Percentiles rank a stretch among this genome's conserved stretches.
Evolutionary conservation across 2,888 invertebrate genomes (phyloP).

Genomic region (Bugula neritina): DNA sequence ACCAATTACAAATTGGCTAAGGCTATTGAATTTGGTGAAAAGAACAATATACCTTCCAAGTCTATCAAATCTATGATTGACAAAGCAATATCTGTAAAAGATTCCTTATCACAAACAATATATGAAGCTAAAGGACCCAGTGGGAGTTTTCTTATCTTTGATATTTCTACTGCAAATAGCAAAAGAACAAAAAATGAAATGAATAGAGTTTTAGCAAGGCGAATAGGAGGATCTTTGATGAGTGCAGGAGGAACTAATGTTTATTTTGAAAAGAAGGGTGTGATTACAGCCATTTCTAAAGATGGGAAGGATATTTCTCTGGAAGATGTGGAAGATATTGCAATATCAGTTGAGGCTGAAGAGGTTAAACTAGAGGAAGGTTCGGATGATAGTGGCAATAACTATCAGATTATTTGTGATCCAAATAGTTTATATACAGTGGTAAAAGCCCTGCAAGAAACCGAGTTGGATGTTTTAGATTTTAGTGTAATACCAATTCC

Average conservation of each 20-base stretch:
- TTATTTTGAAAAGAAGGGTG: constrained; percentile 6
- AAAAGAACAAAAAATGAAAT: neutral
- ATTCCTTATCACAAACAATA: neutral
- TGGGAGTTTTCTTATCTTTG: neutral
- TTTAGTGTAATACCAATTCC: neutral
- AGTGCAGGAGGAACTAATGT: neutral
- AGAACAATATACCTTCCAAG: constrained; percentile 7
- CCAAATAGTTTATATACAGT: neutral
- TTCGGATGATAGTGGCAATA: neutral
- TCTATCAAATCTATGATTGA: neutral
- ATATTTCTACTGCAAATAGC: neutral
- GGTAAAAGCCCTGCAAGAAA: neutral
- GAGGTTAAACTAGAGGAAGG: neutral
- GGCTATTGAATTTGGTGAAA: constrained; percentile 7
- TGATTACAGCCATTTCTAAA: neutral
- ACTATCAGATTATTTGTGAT: constrained; percentile 2
- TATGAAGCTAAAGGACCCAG: constrained; percentile 15
- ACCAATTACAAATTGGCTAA: neutral
- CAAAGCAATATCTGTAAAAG: neutral
- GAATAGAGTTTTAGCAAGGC: neutral
- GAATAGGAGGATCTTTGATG: neutral
- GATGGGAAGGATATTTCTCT: neutral
- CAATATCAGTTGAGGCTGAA: constrained; percentile 2
- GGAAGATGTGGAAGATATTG: constrained; percentile 13
- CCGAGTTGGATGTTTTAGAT: neutral